Evolutionary conservation across 2,888 invertebrate species (phyloP), one percentile per base, ranked within the genome.

Genomic region (Mythimna albipuncta): DNA sequence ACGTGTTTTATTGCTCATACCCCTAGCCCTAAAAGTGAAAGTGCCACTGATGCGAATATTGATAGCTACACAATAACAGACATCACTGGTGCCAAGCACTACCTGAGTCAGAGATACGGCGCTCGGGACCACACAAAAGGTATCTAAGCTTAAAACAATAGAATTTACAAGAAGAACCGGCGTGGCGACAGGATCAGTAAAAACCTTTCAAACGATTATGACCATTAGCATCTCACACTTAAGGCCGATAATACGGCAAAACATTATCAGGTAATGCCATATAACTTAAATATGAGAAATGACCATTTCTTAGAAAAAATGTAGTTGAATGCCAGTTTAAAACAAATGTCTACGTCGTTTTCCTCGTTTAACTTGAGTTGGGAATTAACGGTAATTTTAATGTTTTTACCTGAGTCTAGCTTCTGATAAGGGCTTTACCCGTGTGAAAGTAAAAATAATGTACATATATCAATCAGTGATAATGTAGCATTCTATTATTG

Each of bases 1-100:
- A 78, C 61, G 76, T 75, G 70, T 85, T 86, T 85, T 78, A 79
- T 80, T 86, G 67, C 71, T 75, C 52, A 58, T 10, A 55, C 54
- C 65, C 7, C 38, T 70, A 65, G 55, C 71, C 57, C 50, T 26
- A 38, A 78, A 72, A 78, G 81, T 73, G 76, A 86, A 85, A 83
- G 78, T 82, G 66, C 61, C 21, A 62, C 47, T 38, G 38, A 38
- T 61, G 0, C 65, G 52, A 65, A n/a, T 76, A 71, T 72, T 59
- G 59, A 79, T 77, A 75, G 77, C 64, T 38, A 59, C 73, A 83
- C 81, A 82, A 75, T 50, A 69, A 67, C 67, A 38, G 41, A 67
- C 38, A 64, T 52, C 61, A 64, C 55, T 32, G 82, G 73, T 73
- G 79, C 79, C 79, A 65, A 57, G 52, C 44, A 44, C 44, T 72